These are phyloP conservation scores for Drosophila neonasuta DNA, from an alignment of 2,888 invertebrate species.

Conservation along the genomic window DNA sequence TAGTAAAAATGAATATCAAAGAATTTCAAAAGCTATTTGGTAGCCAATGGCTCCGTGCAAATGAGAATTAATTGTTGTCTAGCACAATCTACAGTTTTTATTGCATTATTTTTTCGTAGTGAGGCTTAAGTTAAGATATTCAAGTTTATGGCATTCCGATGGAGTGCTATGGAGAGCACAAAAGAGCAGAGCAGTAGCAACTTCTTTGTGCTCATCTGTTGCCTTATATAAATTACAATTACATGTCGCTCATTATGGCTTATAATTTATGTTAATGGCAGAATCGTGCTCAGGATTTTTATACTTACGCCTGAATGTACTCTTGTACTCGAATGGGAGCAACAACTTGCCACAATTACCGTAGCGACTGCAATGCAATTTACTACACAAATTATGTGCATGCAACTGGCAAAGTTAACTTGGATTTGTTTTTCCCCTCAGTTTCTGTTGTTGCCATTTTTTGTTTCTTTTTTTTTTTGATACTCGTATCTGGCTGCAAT, in stretches of 20 bases:
- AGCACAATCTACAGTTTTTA: conserved; percentile 4
- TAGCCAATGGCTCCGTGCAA: conserved; percentile 3
- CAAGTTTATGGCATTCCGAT: conserved; percentile 6
- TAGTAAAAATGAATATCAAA: background rate
- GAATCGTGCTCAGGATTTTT: conserved; percentile 68
- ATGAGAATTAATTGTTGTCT: conserved; percentile 31
- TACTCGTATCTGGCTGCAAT: conserved; percentile 49
- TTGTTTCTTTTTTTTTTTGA: conserved; percentile 5
- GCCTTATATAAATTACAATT: conserved; percentile 69
- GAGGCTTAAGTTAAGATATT: conserved; percentile 5
- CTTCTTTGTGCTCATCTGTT: conserved; percentile 35
- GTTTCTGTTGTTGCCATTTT: background rate
- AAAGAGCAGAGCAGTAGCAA: background rate
- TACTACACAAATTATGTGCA: conserved; percentile 45
- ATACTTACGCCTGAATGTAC: conserved; percentile 20
- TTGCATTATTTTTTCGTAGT: background rate
- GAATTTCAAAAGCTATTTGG: background rate
- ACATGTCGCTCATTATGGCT: conserved; percentile 69
- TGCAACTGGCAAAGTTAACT: conserved; percentile 46
- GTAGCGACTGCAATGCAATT: conserved; percentile 52
- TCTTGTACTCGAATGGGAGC: conserved; percentile 1
- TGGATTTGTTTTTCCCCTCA: conserved; percentile 29
- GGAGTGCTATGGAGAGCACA: background rate
- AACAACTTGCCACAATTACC: conserved; percentile 3
- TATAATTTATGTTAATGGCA: conserved; percentile 77